Conservation (phyloP, 2,888 invertebrate genomes). For the Gymnoscelis rufifasciata region DNA sequence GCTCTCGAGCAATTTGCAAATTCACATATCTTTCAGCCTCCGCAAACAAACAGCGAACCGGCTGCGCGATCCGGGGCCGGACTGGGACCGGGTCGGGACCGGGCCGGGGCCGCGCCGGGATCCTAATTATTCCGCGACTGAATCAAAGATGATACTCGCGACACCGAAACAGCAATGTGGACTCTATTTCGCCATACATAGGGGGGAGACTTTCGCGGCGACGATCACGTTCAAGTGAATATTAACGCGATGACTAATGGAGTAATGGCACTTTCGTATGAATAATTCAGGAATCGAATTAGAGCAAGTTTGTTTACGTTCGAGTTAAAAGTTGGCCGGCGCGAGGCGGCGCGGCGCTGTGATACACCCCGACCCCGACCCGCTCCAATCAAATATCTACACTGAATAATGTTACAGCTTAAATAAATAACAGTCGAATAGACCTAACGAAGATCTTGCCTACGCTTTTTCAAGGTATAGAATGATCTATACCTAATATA, state of each 20-base stretch:
- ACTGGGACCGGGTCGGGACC: no score
- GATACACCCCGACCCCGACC: no score
- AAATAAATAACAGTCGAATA: no score
- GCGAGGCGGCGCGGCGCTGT: neutral
- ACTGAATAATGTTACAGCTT: no score
- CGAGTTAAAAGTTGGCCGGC: slow-evolving; percentile 40
- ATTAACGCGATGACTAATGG: slow-evolving; percentile 45
- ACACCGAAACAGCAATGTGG: neutral
- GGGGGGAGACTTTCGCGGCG: slow-evolving; percentile 13
- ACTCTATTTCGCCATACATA: slow-evolving; percentile 7
- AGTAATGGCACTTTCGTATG: slow-evolving; percentile 45
- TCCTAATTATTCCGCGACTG: neutral
- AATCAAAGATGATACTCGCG: neutral
- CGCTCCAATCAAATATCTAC: no score
- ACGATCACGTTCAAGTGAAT: slow-evolving; percentile 42
- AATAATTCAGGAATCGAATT: slow-evolving; percentile 51
- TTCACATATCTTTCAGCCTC: slow-evolving; percentile 35
- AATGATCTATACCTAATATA: no score
- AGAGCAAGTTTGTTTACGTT: slow-evolving; percentile 45
- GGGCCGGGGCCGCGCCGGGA: no score
- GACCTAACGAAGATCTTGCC: no score
- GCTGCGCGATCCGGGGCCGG: no score
- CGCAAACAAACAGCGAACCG: slow-evolving; percentile 12
- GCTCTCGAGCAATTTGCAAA: slow-evolving; percentile 39
- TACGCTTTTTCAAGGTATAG: no score